Conservation (phyloP, 2,113 vertebrate genomes). For the Paradoxurus hermaphroditus region DNA sequence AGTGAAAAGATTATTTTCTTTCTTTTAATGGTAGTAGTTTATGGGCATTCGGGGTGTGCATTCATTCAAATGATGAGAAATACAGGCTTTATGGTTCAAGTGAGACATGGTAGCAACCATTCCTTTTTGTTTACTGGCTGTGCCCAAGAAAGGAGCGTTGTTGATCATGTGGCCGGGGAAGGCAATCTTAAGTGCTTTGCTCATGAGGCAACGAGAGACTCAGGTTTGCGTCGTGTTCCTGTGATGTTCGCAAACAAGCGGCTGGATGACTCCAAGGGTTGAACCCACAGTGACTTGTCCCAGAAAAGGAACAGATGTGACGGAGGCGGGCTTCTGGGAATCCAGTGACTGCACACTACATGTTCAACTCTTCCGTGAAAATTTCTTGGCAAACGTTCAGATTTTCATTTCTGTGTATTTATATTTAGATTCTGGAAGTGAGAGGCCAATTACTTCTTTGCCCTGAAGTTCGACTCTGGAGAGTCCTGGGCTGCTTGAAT, state of each 20-base stretch:
- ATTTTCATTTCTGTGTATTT: conserved; percentile 16
- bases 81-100: neutral
- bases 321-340: neutral
- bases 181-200: conserved; percentile 43
- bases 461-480: neutral
- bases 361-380: neutral
- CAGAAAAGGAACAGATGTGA: neutral
- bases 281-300: conserved; percentile 21
- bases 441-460: neutral
- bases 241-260: neutral
- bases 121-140: neutral
- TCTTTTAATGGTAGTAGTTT: neutral
- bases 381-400: neutral
- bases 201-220: conserved; percentile 47
- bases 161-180: conserved; percentile 6
- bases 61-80: conserved; percentile 15
- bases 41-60: neutral
- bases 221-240: neutral
- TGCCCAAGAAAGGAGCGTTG: conserved; percentile 30
- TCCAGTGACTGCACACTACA: neutral
- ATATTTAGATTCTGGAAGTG: neutral
- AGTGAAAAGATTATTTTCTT: conserved; percentile 9
- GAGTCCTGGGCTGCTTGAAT: neutral
- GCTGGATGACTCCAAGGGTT: conserved; percentile 25
- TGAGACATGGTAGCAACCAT: neutral